Percentiles rank a stretch among this genome's conserved stretches.
Evolutionary conservation across 2,888 invertebrate species (phyloP).

Genomic region (Oasisia sp.): DNA sequence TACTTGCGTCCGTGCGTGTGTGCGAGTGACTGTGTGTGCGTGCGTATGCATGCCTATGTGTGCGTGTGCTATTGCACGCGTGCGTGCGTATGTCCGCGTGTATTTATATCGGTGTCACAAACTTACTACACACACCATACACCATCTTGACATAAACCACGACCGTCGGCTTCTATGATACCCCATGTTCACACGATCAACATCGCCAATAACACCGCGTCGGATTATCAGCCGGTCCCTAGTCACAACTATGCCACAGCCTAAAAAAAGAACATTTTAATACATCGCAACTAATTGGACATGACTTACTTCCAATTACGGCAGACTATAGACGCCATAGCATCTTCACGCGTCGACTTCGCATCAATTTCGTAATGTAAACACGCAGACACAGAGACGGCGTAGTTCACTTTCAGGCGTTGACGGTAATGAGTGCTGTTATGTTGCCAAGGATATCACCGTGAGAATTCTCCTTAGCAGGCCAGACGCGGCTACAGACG

Average conservation of each 20-base stretch:
- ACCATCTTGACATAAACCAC: not conserved
- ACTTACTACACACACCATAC: not conserved
- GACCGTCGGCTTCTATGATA: not conserved
- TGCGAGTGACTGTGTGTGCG: no score
- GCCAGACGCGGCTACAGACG: not conserved
- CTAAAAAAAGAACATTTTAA: not conserved
- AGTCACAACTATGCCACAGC: not conserved
- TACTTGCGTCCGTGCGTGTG: no score
- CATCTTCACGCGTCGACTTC: not conserved
- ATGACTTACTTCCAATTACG: not conserved
- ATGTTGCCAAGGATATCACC: not conserved
- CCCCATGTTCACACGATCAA: not conserved
- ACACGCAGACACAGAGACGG: not conserved
- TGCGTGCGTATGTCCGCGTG: no score
- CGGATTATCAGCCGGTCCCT: not conserved
- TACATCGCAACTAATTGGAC: not conserved
- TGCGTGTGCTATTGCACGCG: no score
- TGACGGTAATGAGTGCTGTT: not conserved
- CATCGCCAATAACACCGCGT: not conserved
- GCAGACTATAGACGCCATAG: not conserved
- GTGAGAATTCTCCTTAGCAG: slow-evolving; percentile 12
- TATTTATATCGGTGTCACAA: not conserved
- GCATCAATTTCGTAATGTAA: slow-evolving; percentile 5
- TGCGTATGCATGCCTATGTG: no score
- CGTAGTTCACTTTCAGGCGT: not conserved